Evolutionary conservation across 2,888 invertebrate species (phyloP).

Genomic region (Agrenia bidenticulata): DNA sequence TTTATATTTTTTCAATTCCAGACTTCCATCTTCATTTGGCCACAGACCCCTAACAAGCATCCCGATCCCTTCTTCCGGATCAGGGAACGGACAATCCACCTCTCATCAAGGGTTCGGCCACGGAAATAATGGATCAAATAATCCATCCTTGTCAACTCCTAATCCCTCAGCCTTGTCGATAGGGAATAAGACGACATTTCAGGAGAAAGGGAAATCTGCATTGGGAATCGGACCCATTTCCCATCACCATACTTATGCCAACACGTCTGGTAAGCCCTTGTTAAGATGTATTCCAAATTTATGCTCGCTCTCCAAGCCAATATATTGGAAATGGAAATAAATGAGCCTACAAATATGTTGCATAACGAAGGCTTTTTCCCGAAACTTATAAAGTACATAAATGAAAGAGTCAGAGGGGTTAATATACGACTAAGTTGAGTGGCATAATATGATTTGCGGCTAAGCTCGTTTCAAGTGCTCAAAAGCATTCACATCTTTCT

Average conservation of each 20-base stretch:
- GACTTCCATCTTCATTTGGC: background rate
- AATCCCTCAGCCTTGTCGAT: constrained; percentile 2
- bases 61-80: background rate
- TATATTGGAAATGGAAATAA: no score
- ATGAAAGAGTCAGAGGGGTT: no score
- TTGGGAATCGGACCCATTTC: background rate
- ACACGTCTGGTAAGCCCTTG: background rate
- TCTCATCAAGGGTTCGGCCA: background rate
- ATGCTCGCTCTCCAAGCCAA: no score
- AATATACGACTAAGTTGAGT: no score
- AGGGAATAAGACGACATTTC: background rate
- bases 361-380: no score
- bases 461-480: no score
- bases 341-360: no score
- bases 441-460: no score
- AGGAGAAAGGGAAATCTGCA: constrained; percentile 2
- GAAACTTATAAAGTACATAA: no score
- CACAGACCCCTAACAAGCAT: background rate
- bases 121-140: background rate
- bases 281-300: no score
- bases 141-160: background rate
- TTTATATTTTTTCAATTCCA: background rate
- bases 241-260: constrained; percentile 4
- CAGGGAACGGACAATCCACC: background rate
- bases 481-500: no score